These are phyloP conservation scores for Bambusicola thoracicus DNA, from an alignment of 2,113 vertebrate species.

Conservation along the genomic window DNA sequence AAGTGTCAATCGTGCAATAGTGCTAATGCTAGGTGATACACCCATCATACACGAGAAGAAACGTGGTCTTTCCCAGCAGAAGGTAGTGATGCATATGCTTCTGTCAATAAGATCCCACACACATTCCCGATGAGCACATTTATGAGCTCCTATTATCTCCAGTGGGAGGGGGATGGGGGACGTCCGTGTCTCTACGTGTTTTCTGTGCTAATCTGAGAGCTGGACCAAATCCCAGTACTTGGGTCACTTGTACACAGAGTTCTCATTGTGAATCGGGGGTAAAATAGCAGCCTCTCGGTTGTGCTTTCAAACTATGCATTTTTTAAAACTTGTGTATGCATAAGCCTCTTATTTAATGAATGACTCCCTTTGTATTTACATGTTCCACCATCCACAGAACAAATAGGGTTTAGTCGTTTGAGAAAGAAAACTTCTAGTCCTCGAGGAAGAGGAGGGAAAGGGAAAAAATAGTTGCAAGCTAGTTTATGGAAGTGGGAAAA, in stretches of 20 bases:
- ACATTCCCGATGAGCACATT: conserved; percentile 24
- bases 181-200: conserved; percentile 73
- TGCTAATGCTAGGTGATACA: not conserved
- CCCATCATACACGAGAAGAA: not conserved
- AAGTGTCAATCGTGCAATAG: not conserved
- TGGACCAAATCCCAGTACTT: conserved; percentile 80
- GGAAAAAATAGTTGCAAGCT: conserved; percentile 25
- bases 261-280: conserved; percentile 79
- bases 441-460: conserved; percentile 41
- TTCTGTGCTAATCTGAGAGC: conserved; percentile 83
- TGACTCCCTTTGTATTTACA: conserved; percentile 84
- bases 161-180: conserved; percentile 45
- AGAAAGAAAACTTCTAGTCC: conserved; percentile 81
- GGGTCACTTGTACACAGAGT: conserved; percentile 83
- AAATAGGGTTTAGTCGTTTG: conserved; percentile 80
- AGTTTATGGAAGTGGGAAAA: conserved; percentile 67
- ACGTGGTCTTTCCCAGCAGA: not conserved
- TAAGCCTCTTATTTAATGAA: conserved; percentile 86
- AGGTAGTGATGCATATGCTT: not conserved
- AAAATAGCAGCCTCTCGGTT: conserved; percentile 78
- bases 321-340: conserved; percentile 82
- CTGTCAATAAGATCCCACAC: not conserved
- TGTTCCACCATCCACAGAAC: conserved; percentile 80
- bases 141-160: conserved; percentile 39
- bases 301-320: conserved; percentile 81